phyloP scores from a whole-genome alignment of 2,888 invertebrate species.

The Cantharis rufa region DNA sequence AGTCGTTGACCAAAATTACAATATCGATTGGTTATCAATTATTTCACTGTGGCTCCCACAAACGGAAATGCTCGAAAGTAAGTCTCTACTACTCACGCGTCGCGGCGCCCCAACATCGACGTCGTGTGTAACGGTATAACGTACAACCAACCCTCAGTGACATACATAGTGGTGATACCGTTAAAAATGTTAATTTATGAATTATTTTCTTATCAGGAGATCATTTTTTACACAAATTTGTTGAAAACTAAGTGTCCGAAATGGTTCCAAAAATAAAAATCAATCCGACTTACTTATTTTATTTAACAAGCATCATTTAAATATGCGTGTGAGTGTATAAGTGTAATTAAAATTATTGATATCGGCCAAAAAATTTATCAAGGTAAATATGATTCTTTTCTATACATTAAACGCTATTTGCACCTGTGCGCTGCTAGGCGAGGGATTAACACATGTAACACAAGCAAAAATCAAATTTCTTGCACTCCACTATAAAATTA shows the following conservation, averaged over 20 bases:
- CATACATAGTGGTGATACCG: slow-evolving; percentile 28
- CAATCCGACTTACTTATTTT: neutral
- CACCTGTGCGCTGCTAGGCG: slow-evolving; percentile 14
- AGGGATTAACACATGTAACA: slow-evolving; percentile 5
- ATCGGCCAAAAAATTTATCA: slow-evolving; percentile 8
- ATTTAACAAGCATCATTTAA: neutral
- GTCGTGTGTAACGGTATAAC: slow-evolving; percentile 36
- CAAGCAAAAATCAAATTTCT: neutral
- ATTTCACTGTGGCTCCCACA: slow-evolving; percentile 29
- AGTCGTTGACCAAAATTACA: neutral
- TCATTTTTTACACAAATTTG: slow-evolving; percentile 9
- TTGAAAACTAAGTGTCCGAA: slow-evolving; percentile 19
- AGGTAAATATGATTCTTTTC: slow-evolving; percentile 14
- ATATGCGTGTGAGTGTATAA: neutral
- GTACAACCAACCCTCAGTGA: slow-evolving; percentile 31
- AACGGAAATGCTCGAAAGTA: slow-evolving; percentile 14
- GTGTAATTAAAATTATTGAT: slow-evolving; percentile 10
- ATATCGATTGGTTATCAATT: slow-evolving; percentile 32
- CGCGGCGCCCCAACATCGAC: slow-evolving; percentile 39
- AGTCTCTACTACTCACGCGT: slow-evolving; percentile 29
- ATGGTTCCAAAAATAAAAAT: slow-evolving; percentile 6
- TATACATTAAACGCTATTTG: neutral
- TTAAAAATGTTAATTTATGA: slow-evolving; percentile 25
- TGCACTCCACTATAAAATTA: neutral
- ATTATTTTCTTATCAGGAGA: slow-evolving; percentile 13